Evolutionary conservation across 2,113 vertebrate genomes (phyloP).

Genomic region (Serilophus lunatus): DNA sequence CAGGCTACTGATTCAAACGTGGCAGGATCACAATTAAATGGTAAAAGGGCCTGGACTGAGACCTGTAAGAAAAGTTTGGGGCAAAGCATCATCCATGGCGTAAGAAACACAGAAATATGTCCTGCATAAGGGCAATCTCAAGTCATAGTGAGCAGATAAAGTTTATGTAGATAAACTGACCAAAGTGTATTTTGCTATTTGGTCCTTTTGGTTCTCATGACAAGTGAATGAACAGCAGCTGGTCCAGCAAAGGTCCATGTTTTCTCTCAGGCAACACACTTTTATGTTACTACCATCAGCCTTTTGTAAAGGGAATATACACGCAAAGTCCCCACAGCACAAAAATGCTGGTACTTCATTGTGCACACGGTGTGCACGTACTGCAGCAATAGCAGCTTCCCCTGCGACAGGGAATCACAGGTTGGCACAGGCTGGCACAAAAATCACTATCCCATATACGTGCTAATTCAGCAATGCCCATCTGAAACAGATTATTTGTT

Average conservation of each 20-base stretch:
- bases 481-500: not conserved
- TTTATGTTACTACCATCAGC: not conserved
- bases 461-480: not conserved
- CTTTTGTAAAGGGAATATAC: not conserved
- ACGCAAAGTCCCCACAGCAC: not conserved
- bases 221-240: not conserved
- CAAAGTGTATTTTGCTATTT: not conserved
- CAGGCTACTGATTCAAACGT: not conserved
- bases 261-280: not conserved
- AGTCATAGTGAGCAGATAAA: not conserved
- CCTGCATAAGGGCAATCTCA: not conserved
- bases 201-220: not conserved
- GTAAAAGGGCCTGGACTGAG: not conserved
- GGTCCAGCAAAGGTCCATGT: not conserved
- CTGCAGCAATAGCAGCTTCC: not conserved
- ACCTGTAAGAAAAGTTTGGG: not conserved
- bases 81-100: not conserved
- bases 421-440: not conserved
- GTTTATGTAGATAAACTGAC: not conserved
- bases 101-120: not conserved
- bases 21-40: not conserved
- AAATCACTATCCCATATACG: not conserved
- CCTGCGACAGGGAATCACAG: not conserved
- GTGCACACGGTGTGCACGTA: accelerated
- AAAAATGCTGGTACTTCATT: not conserved